These are phyloP conservation scores for Neosilurus mollespiculum DNA, from an alignment of 2,797 vertebrate genomes.

Conservation along the genomic window DNA sequence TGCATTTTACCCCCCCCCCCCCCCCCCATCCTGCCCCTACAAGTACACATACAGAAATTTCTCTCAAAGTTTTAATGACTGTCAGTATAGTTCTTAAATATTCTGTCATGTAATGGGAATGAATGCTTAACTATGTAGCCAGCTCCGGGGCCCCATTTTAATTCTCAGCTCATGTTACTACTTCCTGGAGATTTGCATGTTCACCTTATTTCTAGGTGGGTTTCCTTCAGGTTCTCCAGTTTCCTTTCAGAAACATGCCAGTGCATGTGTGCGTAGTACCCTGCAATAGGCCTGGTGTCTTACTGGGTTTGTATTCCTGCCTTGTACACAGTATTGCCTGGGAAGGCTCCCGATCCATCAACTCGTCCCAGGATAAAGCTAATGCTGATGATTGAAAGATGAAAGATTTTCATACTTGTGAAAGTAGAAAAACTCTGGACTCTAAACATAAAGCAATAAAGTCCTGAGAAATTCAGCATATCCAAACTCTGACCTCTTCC, in stretches of 20 bases:
- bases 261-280: too few species aligned
- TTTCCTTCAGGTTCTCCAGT: background rate
- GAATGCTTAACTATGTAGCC: background rate
- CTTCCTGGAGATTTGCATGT: background rate
- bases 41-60: too few species aligned
- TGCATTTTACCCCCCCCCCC: too few species aligned
- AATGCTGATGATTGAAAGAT: background rate
- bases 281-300: background rate
- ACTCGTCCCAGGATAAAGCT: background rate
- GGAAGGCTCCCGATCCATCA: background rate
- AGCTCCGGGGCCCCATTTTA: background rate
- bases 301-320: background rate
- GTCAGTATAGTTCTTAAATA: background rate
- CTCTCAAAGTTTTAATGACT: too few species aligned
- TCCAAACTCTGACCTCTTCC: conserved; percentile 12
- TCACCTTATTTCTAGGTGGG: background rate
- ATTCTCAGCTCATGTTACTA: background rate
- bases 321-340: background rate
- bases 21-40: too few species aligned
- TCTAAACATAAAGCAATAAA: background rate
- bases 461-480: background rate
- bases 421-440: background rate
- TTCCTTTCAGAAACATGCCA: background rate
- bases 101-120: background rate
- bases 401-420: background rate